Conservation (phyloP, 1,140 invertebrate species). For the Drosophila obscura region DNA sequence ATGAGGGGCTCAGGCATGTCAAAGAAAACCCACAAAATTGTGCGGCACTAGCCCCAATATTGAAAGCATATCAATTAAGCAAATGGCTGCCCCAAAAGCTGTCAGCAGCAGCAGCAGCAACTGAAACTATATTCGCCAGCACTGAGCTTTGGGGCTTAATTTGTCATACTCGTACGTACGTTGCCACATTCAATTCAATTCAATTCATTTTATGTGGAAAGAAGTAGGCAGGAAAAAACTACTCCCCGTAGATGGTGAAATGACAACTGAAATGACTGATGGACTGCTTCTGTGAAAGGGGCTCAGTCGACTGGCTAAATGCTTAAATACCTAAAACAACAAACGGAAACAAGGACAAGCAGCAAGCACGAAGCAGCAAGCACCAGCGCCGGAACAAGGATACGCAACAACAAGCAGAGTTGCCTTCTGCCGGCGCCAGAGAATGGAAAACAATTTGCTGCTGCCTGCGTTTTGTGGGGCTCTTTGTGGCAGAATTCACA, state of each 20-base stretch:
- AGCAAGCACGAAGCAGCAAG: constrained; percentile 13
- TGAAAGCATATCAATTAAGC: constrained; percentile 58
- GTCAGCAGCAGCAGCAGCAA: constrained; percentile 30
- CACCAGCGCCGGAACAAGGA: constrained; percentile 22
- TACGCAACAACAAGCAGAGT: constrained; percentile 29
- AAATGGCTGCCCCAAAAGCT: constrained; percentile 16
- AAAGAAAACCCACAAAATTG: constrained; percentile 8
- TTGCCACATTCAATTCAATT: constrained; percentile 17
- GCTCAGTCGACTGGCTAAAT: constrained; percentile 68
- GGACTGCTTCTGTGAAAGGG: constrained; percentile 36
- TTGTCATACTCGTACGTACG: constrained; percentile 35
- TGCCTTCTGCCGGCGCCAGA: constrained; percentile 17
- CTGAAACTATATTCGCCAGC: constrained; percentile 6
- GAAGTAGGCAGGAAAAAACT: constrained; percentile 3
- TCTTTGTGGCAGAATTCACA: constrained; percentile 32
- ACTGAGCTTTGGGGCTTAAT: constrained; percentile 33
- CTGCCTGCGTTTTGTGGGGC: constrained; percentile 43
- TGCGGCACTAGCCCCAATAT: constrained; percentile 8
- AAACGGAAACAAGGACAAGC: constrained; percentile 38
- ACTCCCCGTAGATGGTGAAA: constrained; percentile 45
- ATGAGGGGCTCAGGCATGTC: neutral
- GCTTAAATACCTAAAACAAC: constrained; percentile 72
- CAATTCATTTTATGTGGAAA: constrained; percentile 28
- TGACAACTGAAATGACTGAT: constrained; percentile 68
- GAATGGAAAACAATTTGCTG: constrained; percentile 78